Evolutionary conservation across 1,140 invertebrate species (phyloP), one percentile per base, ranked within the genome.

Genomic region (Listronotus bonariensis): DNA sequence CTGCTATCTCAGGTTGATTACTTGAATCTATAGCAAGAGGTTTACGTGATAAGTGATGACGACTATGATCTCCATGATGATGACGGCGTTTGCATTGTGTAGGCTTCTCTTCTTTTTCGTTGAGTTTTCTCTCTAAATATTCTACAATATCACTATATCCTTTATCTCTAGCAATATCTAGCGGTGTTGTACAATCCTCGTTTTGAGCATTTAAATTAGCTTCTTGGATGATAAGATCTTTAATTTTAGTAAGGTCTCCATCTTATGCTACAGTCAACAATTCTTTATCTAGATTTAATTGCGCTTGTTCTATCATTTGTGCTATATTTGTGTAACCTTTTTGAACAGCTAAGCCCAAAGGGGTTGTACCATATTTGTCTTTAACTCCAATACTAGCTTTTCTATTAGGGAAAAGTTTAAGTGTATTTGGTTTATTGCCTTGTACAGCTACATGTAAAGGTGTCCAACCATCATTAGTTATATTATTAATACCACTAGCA

Each of bases 161-260:
- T 20, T 51, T 51, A 20, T 51, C 48, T 51, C 26, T 51, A n/a
- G 48, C 48, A 51, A 51, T 51, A 51, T 51, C 48, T 51, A 51
- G 48, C 14, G 48, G 48, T 51, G 48, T 31, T 51, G 9, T 51
- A 51, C 48, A 12, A 20, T 51, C n/a, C 15, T 17, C 20, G 26
- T 9, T 20, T 51, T 20, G 9, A 51, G 48, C 48, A 51, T 20
- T 20, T 10, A 51, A 9, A 51, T 51, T 31, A 51, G 48, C 48
- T 8, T 12, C 36, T 38, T 38, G 36, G 7, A 7, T 38, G 36
- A 38, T 38, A 38, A 7, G 7, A 12, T 38, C 36, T 38, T 12
- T 38, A 38, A 38, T 12, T 38, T 38, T 38, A 8, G 7, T 12
- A 38, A 38, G 7, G 12, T 38, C 36, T 38, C 36, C 36, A 8